phyloP scores from a whole-genome alignment of 2,113 vertebrate species.

The Thunnus thynnus region DNA sequence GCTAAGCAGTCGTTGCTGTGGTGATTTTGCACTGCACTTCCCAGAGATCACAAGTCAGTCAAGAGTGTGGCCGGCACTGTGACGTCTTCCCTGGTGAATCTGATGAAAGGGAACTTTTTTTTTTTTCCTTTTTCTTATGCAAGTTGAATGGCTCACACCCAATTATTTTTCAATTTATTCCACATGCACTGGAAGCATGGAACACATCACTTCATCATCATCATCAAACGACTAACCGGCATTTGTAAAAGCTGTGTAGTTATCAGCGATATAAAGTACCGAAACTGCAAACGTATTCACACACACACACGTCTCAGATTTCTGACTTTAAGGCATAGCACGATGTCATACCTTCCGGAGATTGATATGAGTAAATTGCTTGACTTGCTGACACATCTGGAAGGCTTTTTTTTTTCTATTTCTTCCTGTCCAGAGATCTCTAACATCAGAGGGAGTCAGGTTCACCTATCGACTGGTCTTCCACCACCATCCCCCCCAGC shows the following conservation, averaged over 20 bases:
- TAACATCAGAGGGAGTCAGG: slow-evolving; percentile 29
- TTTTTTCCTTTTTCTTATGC: neutral
- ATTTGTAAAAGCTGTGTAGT: neutral
- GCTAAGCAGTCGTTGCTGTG: slow-evolving; percentile 80
- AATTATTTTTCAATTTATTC: slow-evolving; percentile 5
- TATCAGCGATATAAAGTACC: neutral
- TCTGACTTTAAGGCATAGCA: neutral
- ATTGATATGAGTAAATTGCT: slow-evolving; percentile 9
- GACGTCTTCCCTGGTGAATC: slow-evolving; percentile 16
- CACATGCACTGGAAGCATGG: neutral
- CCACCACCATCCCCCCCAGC: neutral
- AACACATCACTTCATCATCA: neutral
- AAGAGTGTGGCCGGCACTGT: slow-evolving; percentile 30
- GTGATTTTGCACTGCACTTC: slow-evolving; percentile 69
- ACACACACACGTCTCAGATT: neutral
- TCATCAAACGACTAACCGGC: neutral
- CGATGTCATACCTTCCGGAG: neutral
- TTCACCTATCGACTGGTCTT: slow-evolving; percentile 57
- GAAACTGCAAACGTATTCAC: too few species aligned
- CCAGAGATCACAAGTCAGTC: slow-evolving; percentile 71
- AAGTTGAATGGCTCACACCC: neutral
- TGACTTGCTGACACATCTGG: slow-evolving; percentile 26
- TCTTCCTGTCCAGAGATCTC: slow-evolving; percentile 41
- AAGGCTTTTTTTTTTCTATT: neutral
- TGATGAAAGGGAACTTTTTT: slow-evolving; percentile 34